Percentiles rank a stretch among this genome's conserved stretches.
These are phyloP conservation scores for Hemicentrotus pulcherrimus DNA, from an alignment of 35 echinoderm and acorn worm genomes.

Conservation along the genomic window DNA sequence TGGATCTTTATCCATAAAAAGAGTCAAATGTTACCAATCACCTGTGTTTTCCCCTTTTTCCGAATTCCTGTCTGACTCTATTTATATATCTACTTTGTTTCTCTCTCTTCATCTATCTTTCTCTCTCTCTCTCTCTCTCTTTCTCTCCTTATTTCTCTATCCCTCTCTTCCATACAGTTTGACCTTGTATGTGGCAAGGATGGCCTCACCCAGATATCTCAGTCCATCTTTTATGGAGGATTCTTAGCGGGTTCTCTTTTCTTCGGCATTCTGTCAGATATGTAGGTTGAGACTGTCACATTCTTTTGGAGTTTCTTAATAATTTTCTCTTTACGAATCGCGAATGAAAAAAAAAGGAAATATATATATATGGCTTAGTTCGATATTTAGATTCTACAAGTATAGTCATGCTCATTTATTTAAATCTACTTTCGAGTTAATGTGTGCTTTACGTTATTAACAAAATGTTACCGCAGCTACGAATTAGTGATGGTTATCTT, in stretches of 20 bases:
- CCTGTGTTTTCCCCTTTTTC: neutral
- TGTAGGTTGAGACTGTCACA: constrained; percentile 51
- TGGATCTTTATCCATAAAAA: no score
- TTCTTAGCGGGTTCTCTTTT: constrained; percentile 68
- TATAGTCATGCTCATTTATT: no score
- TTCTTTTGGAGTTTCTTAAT: neutral
- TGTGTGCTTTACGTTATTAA: no score
- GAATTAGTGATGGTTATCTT: no score
- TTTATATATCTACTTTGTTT: no score
- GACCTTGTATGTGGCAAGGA: constrained; percentile 24
- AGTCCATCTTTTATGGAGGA: constrained; percentile 84
- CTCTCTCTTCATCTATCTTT: neutral
- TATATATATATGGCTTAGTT: no score
- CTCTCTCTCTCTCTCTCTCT: neutral
- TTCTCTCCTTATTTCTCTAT: neutral
- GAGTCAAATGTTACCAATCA: no score
- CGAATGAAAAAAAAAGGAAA: no score
- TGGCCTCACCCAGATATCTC: constrained; percentile 56
- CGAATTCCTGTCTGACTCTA: neutral
- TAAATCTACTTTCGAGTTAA: no score
- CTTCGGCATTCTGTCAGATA: constrained; percentile 74
- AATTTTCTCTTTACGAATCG: no score
- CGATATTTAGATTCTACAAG: no score
- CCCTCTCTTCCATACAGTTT: constrained; percentile 61
- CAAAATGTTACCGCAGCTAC: no score